Conservation (phyloP, 2,113 vertebrate species). For the Gavialis gangeticus region DNA sequence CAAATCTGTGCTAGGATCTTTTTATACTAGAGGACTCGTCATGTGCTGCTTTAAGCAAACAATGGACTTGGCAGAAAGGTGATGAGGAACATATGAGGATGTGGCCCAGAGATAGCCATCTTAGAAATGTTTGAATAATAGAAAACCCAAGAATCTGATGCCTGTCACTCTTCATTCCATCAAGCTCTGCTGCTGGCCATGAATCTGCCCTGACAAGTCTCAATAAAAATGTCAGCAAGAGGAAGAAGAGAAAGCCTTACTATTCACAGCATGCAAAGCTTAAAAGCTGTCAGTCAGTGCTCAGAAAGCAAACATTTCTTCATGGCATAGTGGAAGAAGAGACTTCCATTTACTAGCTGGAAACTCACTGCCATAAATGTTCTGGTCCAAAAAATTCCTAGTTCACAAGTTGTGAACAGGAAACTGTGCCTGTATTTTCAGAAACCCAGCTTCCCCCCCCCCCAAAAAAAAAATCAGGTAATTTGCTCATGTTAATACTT, state of each 20-base stretch:
- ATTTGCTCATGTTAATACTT: background rate
- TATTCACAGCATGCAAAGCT: background rate
- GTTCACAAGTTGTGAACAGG: background rate
- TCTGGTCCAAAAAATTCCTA: background rate
- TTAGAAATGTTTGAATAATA: constrained; percentile 2
- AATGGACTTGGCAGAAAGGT: background rate
- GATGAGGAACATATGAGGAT: background rate
- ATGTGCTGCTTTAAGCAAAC: background rate
- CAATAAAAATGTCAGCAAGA: background rate
- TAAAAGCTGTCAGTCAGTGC: background rate
- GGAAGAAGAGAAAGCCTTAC: background rate
- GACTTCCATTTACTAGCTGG: background rate
- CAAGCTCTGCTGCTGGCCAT: background rate
- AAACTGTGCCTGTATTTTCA: background rate
- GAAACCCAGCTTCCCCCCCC: background rate
- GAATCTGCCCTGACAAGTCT: background rate
- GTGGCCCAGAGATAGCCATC: background rate
- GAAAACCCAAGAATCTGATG: constrained; percentile 1
- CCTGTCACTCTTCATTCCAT: constrained; percentile 11
- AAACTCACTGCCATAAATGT: background rate
- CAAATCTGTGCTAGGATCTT: background rate
- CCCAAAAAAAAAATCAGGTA: background rate
- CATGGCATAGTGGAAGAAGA: background rate
- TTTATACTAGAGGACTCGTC: background rate
- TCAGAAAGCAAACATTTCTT: background rate